phyloP scores from a whole-genome alignment of 53 echinoderm and acorn worm genomes.

The Paracentrotus lividus region DNA sequence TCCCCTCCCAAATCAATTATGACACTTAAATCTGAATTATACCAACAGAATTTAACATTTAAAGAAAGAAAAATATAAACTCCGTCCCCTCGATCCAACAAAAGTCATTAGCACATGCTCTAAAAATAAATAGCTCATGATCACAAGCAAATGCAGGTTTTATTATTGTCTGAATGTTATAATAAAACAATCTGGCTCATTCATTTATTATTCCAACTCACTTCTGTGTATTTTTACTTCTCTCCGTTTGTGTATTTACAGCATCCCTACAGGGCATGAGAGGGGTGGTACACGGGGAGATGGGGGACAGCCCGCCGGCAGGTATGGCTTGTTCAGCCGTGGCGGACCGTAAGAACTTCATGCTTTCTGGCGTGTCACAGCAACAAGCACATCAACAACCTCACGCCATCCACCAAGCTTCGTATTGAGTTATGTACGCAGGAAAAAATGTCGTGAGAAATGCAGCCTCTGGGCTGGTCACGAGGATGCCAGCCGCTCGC shows the following conservation, averaged over 20 bases:
- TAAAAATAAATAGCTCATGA: constrained; percentile 21
- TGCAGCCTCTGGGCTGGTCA: background rate
- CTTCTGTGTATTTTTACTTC: constrained; percentile 58
- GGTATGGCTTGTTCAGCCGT: constrained; percentile 59
- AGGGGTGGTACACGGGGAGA: constrained; percentile 63
- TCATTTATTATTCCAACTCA: constrained; percentile 45
- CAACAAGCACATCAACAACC: constrained; percentile 20
- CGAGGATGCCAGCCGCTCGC: constrained; percentile 24
- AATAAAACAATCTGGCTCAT: constrained; percentile 39
- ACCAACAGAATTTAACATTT: no score
- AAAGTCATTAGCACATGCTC: constrained; percentile 1
- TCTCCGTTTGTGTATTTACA: constrained; percentile 32
- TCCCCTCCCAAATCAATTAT: no score
- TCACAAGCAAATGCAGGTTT: constrained; percentile 41
- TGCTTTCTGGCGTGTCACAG: constrained; percentile 26
- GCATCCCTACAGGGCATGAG: constrained; percentile 63
- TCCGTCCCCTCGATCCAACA: no score
- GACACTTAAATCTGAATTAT: no score
- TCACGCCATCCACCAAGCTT: constrained; percentile 53
- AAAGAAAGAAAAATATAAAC: no score
- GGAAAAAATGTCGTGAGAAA: background rate
- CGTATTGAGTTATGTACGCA: constrained; percentile 21
- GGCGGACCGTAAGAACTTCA: constrained; percentile 66
- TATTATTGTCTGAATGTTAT: constrained; percentile 38
- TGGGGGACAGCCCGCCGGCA: constrained; percentile 64